Evolutionary conservation across 2,113 vertebrate species (phyloP).

Genomic region (Phylloscopus whistleri): DNA sequence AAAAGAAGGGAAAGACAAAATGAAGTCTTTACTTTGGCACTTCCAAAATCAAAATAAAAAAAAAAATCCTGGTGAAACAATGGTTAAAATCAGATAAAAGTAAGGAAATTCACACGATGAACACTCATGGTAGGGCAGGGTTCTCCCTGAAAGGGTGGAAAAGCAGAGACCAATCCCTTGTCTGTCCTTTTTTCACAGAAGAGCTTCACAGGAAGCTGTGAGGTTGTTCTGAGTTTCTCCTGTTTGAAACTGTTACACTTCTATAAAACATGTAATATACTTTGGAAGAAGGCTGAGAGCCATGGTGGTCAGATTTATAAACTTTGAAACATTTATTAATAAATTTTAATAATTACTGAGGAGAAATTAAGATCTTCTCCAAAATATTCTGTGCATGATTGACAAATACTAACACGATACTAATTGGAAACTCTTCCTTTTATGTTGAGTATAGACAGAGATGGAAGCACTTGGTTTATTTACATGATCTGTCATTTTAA

Average conservation of each 20-base stretch:
- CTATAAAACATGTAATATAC: background rate
- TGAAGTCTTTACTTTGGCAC: background rate
- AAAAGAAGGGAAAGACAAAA: background rate
- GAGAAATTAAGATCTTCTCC: background rate
- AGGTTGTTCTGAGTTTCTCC: background rate
- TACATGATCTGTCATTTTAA: slow-evolving; percentile 31
- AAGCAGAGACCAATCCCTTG: background rate
- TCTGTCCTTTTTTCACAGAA: background rate
- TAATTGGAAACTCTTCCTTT: background rate
- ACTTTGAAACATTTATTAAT: background rate
- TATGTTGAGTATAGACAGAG: background rate
- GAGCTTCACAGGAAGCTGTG: background rate
- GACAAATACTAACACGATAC: background rate
- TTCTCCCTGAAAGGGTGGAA: background rate
- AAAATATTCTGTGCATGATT: background rate
- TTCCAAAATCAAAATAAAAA: background rate
- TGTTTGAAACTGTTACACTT: background rate
- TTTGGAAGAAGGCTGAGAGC: background rate
- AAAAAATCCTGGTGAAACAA: background rate
- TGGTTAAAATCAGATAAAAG: background rate
- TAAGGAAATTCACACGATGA: background rate
- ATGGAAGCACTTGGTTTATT: slow-evolving; percentile 4
- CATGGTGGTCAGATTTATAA: background rate
- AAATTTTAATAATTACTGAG: background rate
- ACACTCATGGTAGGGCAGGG: background rate